Evolutionary conservation across 2,113 vertebrate genomes (phyloP).

Genomic region (Salvelinus sp.): DNA sequence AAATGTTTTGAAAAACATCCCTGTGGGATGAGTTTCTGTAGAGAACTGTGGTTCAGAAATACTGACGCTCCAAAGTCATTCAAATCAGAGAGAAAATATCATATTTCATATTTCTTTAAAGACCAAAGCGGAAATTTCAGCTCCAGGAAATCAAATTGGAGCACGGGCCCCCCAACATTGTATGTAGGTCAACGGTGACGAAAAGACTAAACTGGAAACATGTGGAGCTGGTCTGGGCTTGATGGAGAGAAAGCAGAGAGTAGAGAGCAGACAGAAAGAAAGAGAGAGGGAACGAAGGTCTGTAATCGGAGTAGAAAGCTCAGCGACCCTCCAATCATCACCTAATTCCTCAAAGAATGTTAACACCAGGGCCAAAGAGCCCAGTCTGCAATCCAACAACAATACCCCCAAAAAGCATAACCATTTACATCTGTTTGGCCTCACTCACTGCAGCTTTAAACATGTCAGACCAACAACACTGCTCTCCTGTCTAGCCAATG

Average conservation of each 20-base stretch:
- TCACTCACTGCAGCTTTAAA: background rate
- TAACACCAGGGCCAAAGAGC: constrained; percentile 26
- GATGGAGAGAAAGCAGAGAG: background rate
- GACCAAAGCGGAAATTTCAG: background rate
- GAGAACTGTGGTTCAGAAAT: too few relatives aligned
- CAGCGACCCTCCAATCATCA: constrained; percentile 32
- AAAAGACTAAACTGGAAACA: constrained; percentile 40
- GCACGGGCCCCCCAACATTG: constrained; percentile 1
- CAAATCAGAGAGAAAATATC: too few relatives aligned
- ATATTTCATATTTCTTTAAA: background rate
- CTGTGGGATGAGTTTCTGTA: too few relatives aligned
- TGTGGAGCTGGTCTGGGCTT: constrained; percentile 14
- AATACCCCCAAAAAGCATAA: background rate
- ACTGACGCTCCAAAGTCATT: too few relatives aligned
- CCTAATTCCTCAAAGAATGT: constrained; percentile 40
- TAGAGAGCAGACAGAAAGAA: background rate
- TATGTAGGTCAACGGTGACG: constrained; percentile 43
- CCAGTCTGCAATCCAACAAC: background rate
- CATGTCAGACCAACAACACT: background rate
- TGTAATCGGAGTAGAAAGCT: constrained; percentile 28
- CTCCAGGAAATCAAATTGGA: constrained; percentile 2
- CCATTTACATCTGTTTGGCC: background rate
- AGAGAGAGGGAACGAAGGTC: background rate
- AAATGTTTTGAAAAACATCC: too few relatives aligned
- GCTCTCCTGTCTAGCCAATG: constrained; percentile 1